Base-by-base conservation (phyloP, 2,797 vertebrate species). In the Cyclura pinguis region DNA sequence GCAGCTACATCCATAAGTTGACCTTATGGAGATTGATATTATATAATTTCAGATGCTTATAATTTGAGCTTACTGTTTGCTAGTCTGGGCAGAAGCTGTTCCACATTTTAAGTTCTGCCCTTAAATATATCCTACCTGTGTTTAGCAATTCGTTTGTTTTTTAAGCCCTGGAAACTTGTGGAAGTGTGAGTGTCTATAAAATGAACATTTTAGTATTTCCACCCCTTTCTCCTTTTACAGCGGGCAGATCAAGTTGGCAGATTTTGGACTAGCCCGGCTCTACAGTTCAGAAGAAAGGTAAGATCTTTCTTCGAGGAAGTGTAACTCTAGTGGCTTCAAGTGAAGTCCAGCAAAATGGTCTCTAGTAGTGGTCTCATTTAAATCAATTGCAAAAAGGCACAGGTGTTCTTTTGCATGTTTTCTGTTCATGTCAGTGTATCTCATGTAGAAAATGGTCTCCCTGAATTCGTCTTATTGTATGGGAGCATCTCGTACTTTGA, bases 281-380 rank as follows among this genome's bases (percentile, higher is more conserved):
- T 99, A 99, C 97, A 99, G 98, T 96, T 99, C 99, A 0, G 99
- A 99, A 96, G 99, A 99, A 97, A 99, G 99, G 99, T 99, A 94
- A 98, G 97, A 4, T 62, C 6, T 57, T 88, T 64, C 38, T 12
- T 84, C n/a, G 24, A n/a, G 16, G 16, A 10, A 27, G 2, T 12
- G 42, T 82, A 52, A 29, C 20, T 80, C 47, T 52, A 38, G 69
- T 9, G 50, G 13, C 18, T 62, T 89, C 14, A 35, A 29, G 7
- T 47, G 20, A n/a, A 74, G 32, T 32, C 32, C 6, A 27, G 14
- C 27, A 74, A 35, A 5, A 27, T 72, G 0, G 52, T 67, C 90
- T 81, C 87, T 87, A 2, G 0, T 55, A 32, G 27, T 32, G 55
- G 29, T 13, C 35, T 9, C 38, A 22, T 57, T 42, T 27, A 57